These are phyloP conservation scores for Stylophora pistillata DNA, from an alignment of 64 coral and sea anemone genomes.

Conservation along the genomic window DNA sequence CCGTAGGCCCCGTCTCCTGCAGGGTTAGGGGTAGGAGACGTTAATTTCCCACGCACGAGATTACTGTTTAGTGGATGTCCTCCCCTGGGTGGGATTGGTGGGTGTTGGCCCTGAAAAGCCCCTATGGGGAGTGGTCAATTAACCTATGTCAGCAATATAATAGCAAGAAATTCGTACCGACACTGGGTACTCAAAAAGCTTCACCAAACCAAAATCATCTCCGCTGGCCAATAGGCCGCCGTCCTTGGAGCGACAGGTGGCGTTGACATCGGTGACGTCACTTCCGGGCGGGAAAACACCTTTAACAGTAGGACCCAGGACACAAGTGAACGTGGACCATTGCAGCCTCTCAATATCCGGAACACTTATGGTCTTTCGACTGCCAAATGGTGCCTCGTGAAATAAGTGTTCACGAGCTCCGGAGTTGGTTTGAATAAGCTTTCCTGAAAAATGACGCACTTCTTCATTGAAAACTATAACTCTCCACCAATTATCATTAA, in stretches of 20 bases:
- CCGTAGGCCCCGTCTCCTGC: too few species aligned
- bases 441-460: conserved; percentile 59
- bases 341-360: conserved; percentile 77
- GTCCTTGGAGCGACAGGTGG: conserved; percentile 86
- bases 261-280: conserved; percentile 96
- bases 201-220: conserved; percentile 97
- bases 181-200: conserved; percentile 95
- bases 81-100: too few species aligned
- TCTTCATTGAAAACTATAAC: background rate
- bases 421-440: conserved; percentile 92
- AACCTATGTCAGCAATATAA: too few species aligned
- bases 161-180: conserved; percentile 48
- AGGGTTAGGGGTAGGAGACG: too few species aligned
- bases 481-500: too few species aligned
- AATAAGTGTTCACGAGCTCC: conserved; percentile 95
- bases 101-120: too few species aligned
- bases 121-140: too few species aligned
- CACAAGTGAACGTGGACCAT: conserved; percentile 88
- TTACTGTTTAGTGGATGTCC: too few species aligned
- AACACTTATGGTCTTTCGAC: conserved; percentile 86
- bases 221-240: conserved; percentile 85
- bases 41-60: too few species aligned
- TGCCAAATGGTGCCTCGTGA: conserved; percentile 77
- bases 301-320: conserved; percentile 90
- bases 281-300: conserved; percentile 88